phyloP scores from a whole-genome alignment of 2,888 invertebrate species.

The Aleiodes leptofemur region DNA sequence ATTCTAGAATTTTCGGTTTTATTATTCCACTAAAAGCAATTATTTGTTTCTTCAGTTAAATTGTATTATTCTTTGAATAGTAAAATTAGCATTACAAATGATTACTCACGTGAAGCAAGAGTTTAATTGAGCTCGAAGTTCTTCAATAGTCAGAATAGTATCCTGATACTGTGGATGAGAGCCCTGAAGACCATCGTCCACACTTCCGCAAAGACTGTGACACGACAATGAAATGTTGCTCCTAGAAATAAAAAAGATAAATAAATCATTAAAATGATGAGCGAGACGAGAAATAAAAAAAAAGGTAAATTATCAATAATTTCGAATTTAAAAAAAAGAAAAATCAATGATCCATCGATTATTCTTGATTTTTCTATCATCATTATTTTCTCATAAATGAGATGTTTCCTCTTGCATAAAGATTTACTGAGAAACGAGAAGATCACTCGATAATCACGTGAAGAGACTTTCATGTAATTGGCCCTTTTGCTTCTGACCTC shows the following conservation, averaged over 20 bases:
- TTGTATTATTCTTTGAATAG: neutral
- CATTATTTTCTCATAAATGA: neutral
- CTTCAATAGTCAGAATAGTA: slow-evolving; percentile 83
- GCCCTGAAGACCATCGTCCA: slow-evolving; percentile 66
- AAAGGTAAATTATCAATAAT: slow-evolving; percentile 13
- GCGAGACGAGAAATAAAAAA: neutral
- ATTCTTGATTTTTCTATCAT: neutral
- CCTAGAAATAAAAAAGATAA: slow-evolving; percentile 56
- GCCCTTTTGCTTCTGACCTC: too few species aligned
- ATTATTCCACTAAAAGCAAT: slow-evolving; percentile 4
- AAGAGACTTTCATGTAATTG: neutral
- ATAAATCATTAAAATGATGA: slow-evolving; percentile 14
- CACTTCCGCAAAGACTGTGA: slow-evolving; percentile 67
- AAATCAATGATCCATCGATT: neutral
- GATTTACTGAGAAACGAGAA: slow-evolving; percentile 13
- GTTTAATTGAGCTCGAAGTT: slow-evolving; percentile 82
- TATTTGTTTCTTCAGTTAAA: neutral
- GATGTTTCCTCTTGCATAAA: slow-evolving; percentile 19
- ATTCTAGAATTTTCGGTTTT: slow-evolving; percentile 1
- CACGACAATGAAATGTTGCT: slow-evolving; percentile 72
- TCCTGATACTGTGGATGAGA: slow-evolving; percentile 75
- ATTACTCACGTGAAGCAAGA: slow-evolving; percentile 82
- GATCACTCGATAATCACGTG: slow-evolving; percentile 12
- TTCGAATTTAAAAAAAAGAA: slow-evolving; percentile 7
- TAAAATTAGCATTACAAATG: slow-evolving; percentile 5